Base-by-base conservation (phyloP, 2,113 vertebrate genomes). In the Bos indicus region DNA sequence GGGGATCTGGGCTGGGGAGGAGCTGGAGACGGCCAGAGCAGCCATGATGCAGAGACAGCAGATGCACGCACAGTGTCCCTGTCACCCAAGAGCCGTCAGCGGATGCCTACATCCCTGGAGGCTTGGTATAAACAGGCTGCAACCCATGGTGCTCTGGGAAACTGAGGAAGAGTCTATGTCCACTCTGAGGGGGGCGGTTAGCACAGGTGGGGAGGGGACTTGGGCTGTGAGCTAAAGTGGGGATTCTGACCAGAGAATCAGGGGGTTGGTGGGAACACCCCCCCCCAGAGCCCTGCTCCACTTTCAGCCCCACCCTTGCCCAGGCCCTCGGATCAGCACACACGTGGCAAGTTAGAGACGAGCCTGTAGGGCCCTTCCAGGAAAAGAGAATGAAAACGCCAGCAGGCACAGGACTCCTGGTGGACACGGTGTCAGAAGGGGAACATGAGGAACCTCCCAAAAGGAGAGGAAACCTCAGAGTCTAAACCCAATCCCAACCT, bases 11-110 rank as follows among this genome's bases (percentile, higher is more conserved):
- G 17, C 21, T 4, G 13, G 4, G 40, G 57, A 16, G 8, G 21
- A 23, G 26, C 48, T n/a, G 17, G 48, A n/a, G 46, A 8, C 0
- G 0, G 13, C 59, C 57, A 64, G 16, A 16, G 13, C 17, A 5
- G n/a, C 80, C 59, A 64, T 1, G 0, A 28, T 9, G 25, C 46
- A 54, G 16, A 52, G 48, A 15, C 12, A 25, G 51, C 33, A 54
- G 48, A 40, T 0, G 0, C 46, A 36, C 0, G 9, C 33, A 33
- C 86, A 12, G 60, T 19, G 48, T 71, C 87, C 86, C n/a, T 36
- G 15, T 54, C 40, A 57, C 36, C 67, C 11, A 2, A 43, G 21
- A 7, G 71, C 71, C 36, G 1, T 43, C 71, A 25, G 21, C 13
- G 36, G 71, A 13, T 12, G 67, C 88, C 52, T 52, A 21, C 13